Conservation (phyloP, 2,797 vertebrate species). For the Pipistrellus nathusii region DNA sequence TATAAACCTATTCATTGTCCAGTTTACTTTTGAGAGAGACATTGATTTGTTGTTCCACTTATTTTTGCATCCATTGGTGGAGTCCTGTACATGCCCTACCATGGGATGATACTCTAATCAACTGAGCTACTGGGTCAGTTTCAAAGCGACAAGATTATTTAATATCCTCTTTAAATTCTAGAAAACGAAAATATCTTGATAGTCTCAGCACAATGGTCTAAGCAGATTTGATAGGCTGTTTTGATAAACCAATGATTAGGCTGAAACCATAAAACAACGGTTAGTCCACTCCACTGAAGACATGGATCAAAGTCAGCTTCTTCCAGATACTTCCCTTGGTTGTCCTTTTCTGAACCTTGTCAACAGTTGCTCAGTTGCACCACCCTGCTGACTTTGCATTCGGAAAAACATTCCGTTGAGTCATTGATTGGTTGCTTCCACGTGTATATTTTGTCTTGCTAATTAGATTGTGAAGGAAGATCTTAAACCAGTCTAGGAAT, state of each 20-base stretch:
- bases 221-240: not conserved
- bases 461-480: not conserved
- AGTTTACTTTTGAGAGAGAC: not conserved
- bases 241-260: not conserved
- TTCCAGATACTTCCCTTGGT: not conserved
- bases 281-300: not conserved
- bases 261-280: not conserved
- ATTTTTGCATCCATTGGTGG: not conserved
- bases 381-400: not conserved
- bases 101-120: not conserved
- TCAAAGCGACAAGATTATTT: constrained; percentile 18
- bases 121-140: not conserved
- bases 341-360: not conserved
- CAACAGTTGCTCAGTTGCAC: not conserved
- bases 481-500: not conserved
- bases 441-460: not conserved
- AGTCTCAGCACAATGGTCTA: not conserved
- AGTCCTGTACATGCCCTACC: not conserved
- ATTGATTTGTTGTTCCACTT: not conserved
- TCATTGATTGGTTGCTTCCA: not conserved
- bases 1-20: not conserved
- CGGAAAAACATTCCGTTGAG: not conserved
- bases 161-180: not conserved
- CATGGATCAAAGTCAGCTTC: not conserved
- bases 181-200: constrained; percentile 29